phyloP scores from a whole-genome alignment of 2,797 vertebrate genomes.

The Neosilurus hyrtlii region DNA sequence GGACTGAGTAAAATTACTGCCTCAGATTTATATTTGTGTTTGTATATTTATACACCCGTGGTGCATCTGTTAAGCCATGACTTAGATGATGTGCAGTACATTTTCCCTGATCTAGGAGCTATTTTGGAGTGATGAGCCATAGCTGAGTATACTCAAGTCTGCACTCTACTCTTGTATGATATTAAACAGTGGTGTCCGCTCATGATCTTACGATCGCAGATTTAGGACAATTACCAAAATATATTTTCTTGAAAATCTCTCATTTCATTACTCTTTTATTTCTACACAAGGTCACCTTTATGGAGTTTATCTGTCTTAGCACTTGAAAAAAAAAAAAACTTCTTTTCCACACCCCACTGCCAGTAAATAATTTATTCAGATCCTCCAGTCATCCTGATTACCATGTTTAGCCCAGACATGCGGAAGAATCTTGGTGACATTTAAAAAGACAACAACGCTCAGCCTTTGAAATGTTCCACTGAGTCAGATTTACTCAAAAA shows the following conservation, averaged over 20 bases:
- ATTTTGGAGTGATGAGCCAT: constrained; percentile 64
- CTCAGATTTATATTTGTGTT: constrained; percentile 47
- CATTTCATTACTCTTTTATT: not conserved
- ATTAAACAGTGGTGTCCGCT: not conserved
- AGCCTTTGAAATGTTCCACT: constrained; percentile 11
- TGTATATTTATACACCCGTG: constrained; percentile 27
- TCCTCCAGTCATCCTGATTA: constrained; percentile 52
- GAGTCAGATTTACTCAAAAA: not conserved
- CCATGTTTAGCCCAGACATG: constrained; percentile 47
- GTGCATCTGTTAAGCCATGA: constrained; percentile 56
- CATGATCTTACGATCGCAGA: constrained; percentile 1
- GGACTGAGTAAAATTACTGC: constrained; percentile 46
- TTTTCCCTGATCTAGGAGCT: constrained; percentile 66
- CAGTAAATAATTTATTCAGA: constrained; percentile 71
- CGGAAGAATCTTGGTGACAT: constrained; percentile 28
- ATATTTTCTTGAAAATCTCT: not conserved
- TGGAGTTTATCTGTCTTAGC: constrained; percentile 32
- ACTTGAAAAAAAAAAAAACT: constrained; percentile 32
- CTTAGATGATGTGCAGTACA: constrained; percentile 57
- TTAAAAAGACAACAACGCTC: constrained; percentile 25
- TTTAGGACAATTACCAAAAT: constrained; percentile 25
- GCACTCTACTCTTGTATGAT: constrained; percentile 7
- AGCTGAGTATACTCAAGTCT: constrained; percentile 52
- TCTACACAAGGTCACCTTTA: constrained; percentile 42
- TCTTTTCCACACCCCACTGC: constrained; percentile 62